A percentile compares a stretch with the other conserved stretches of the same genome.
Evolutionary conservation across 2,888 invertebrate species (phyloP).

Genomic region (Copidosoma aretas): DNA sequence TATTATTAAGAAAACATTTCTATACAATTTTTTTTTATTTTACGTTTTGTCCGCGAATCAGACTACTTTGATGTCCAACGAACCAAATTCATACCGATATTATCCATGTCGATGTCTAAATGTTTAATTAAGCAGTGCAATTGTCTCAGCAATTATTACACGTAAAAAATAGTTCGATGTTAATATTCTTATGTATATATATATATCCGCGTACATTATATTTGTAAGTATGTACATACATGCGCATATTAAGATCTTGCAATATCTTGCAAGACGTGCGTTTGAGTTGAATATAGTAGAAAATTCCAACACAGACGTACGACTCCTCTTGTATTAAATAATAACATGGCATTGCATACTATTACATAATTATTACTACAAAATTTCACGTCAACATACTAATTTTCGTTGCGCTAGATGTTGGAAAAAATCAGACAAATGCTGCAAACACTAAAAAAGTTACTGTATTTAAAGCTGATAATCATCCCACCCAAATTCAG

Average conservation of each 20-base stretch:
- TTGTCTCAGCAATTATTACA: constrained; percentile 34
- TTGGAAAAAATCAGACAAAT: too few relatives aligned
- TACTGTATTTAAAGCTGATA: too few relatives aligned
- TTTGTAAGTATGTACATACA: not conserved
- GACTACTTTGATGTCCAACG: constrained; percentile 12
- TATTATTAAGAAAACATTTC: constrained; percentile 31
- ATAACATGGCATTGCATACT: too few relatives aligned
- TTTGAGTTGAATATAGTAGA: too few relatives aligned
- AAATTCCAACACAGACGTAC: too few relatives aligned
- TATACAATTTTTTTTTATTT: constrained; percentile 27
- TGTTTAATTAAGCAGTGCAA: constrained; percentile 30
- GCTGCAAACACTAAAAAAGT: too few relatives aligned
- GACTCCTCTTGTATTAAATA: too few relatives aligned
- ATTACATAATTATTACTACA: too few relatives aligned
- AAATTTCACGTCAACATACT: too few relatives aligned
- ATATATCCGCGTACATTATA: constrained; percentile 1
- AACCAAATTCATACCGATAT: constrained; percentile 14
- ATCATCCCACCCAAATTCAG: too few relatives aligned
- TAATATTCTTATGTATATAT: not conserved
- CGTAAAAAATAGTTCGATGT: constrained; percentile 5
- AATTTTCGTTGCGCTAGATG: too few relatives aligned
- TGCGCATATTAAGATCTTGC: not conserved
- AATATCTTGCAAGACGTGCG: too few relatives aligned
- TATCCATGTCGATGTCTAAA: constrained; percentile 24
- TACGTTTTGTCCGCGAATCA: constrained; percentile 3